Percentiles rank a stretch among this genome's conserved stretches.
Evolutionary conservation across 1,140 invertebrate genomes (phyloP).

Genomic region (Thaumetopoea pityocampa): DNA sequence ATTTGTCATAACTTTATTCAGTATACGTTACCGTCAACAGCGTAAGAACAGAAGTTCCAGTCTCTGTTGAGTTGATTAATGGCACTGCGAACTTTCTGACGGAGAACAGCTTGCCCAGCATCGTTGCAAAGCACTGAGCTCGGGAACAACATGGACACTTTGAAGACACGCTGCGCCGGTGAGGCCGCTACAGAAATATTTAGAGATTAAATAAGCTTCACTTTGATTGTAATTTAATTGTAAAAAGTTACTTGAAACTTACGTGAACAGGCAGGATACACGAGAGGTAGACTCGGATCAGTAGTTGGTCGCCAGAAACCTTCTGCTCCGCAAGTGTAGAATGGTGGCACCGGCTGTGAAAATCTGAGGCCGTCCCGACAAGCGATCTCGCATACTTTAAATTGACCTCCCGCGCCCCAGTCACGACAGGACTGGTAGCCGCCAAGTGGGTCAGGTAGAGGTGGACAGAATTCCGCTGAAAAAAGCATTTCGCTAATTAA

Average conservation of each 20-base stretch:
- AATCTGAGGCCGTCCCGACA: slow-evolving; percentile 92
- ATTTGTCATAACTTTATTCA: slow-evolving; percentile 1
- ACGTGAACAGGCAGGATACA: slow-evolving; percentile 95
- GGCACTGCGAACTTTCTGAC: slow-evolving; percentile 90
- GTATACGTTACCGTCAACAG: slow-evolving; percentile 80
- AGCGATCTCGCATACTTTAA: slow-evolving; percentile 93
- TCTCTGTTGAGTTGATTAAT: slow-evolving; percentile 93
- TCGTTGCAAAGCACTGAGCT: slow-evolving; percentile 95
- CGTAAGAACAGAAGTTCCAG: slow-evolving; percentile 95
- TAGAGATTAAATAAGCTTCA: too few species aligned
- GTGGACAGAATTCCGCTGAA: slow-evolving; percentile 92
- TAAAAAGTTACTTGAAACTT: too few species aligned
- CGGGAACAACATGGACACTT: slow-evolving; percentile 94
- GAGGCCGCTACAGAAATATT: slow-evolving; percentile 80
- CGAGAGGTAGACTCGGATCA: slow-evolving; percentile 85
- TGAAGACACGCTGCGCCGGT: slow-evolving; percentile 93
- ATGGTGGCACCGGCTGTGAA: slow-evolving; percentile 93
- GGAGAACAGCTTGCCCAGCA: slow-evolving; percentile 92
- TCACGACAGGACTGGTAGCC: slow-evolving; percentile 94
- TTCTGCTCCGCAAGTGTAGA: slow-evolving; percentile 97
- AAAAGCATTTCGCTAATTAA: slow-evolving; percentile 8
- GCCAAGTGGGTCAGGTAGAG: slow-evolving; percentile 90
- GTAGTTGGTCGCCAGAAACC: slow-evolving; percentile 95
- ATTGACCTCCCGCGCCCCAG: slow-evolving; percentile 97
- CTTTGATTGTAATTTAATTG: too few species aligned